Conservation (phyloP, 2,113 vertebrate genomes). For the Neogale vison region DNA sequence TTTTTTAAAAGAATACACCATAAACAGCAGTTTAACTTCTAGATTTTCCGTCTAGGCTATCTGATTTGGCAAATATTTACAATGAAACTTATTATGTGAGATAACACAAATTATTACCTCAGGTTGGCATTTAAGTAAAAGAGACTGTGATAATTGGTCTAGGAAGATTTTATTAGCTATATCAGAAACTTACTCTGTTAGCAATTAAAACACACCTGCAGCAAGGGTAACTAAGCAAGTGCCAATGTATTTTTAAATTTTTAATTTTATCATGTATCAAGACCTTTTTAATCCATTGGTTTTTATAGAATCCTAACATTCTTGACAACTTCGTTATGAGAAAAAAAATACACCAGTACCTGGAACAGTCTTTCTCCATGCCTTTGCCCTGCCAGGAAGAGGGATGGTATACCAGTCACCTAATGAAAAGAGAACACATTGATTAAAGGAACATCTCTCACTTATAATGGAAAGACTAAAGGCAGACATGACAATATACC, state of each 20-base stretch:
- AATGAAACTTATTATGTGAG: not conserved
- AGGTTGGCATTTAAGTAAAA: not conserved
- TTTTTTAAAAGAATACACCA: not conserved
- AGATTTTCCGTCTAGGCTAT: not conserved
- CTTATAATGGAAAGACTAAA: not conserved
- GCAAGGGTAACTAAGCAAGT: not conserved
- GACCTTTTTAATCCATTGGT: not conserved
- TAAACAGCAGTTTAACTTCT: not conserved
- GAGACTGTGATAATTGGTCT: not conserved
- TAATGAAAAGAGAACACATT: not conserved
- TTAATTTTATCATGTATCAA: slow-evolving; percentile 10
- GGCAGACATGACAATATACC: not conserved
- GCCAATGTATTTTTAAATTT: not conserved
- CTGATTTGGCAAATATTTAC: not conserved
- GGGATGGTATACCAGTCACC: not conserved
- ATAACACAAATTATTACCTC: not conserved
- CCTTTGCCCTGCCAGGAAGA: not conserved
- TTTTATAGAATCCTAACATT: not conserved
- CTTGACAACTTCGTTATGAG: not conserved
- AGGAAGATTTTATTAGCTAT: not conserved
- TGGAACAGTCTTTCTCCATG: not conserved
- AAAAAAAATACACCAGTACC: not conserved
- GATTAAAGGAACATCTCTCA: not conserved
- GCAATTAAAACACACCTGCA: not conserved
- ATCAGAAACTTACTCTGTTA: not conserved